Evolutionary conservation across 1,140 invertebrate genomes (phyloP), one percentile per base, ranked within the genome.

Genomic region (Littorina saxatilis): DNA sequence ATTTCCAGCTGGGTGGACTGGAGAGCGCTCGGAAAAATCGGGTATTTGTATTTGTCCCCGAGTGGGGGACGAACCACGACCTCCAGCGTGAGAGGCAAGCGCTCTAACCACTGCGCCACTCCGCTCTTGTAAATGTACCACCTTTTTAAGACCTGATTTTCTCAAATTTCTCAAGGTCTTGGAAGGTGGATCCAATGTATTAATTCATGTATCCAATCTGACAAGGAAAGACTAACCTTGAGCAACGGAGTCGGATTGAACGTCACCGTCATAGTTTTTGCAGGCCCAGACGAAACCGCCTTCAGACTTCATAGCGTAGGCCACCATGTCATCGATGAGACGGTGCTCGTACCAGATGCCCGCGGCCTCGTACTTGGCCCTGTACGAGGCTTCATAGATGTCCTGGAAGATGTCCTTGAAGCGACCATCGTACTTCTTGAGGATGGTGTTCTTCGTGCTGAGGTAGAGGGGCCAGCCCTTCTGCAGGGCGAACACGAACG

Each of bases 331-430:
- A 92, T 99, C 99, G 91, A 99, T 99, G 35, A 99, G 93, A 74
- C 99, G 95, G 92, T 99, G 98, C 92, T 99, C 98, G 90, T 99
- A 99, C 97, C 97, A 99, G 80, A 99, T 96, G 15, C 95, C 95
- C 55, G 95, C 94, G 2, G 95, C 96, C 91, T 99, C 98, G 92
- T 94, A 99, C 79, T 96, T 90, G 3, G 92, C 52, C 91, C 98
- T 98, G 92, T 99, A 99, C 76, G 98, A 94, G 50, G 96, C 95
- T 0, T 99, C 96, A 91, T 99, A 99, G 90, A 99, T 97, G 74
- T 98, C 97, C 93, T 99, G 96, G 94, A 99, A 99, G 87, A 99
- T 99, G 89, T 99, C 98, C 92, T 99, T 99, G 92, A 99, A 99
- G 84, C 98, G 94, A 0, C 98, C 98, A 93, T 99, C 98, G 91